These are phyloP conservation scores for Myzus persicae DNA, from an alignment of 1,140 invertebrate genomes.

Conservation along the genomic window DNA sequence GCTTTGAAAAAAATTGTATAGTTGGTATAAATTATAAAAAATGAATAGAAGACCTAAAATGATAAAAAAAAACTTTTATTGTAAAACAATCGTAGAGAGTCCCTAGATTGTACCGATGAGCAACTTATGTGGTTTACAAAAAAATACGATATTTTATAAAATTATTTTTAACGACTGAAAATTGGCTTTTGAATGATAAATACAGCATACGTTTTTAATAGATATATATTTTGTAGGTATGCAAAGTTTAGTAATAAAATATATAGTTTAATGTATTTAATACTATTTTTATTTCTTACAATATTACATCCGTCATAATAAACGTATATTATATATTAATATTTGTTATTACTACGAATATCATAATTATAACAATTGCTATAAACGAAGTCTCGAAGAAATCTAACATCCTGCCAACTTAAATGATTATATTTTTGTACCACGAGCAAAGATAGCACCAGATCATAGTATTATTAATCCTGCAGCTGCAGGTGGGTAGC, in stretches of 20 bases:
- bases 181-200: background rate
- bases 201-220: background rate
- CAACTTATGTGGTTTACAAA: background rate
- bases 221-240: background rate
- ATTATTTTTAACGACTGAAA: background rate
- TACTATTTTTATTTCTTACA: background rate
- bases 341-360: background rate
- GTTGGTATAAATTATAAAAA: background rate
- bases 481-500: background rate
- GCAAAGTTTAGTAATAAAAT: background rate
- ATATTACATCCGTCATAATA: no score
- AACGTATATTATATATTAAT: background rate
- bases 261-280: background rate
- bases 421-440: background rate
- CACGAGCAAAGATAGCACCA: background rate
- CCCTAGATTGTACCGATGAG: background rate
- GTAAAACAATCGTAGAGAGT: background rate
- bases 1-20: no score
- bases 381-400: rapidly evolving
- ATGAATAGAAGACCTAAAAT: background rate
- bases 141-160: background rate
- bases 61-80: background rate
- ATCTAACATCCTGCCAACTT: background rate
- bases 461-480: background rate
- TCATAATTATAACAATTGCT: background rate